Percentiles rank a stretch among this genome's conserved stretches.
phyloP scores from a whole-genome alignment of 2,113 vertebrate genomes.

The Artemisiospiza belli region DNA sequence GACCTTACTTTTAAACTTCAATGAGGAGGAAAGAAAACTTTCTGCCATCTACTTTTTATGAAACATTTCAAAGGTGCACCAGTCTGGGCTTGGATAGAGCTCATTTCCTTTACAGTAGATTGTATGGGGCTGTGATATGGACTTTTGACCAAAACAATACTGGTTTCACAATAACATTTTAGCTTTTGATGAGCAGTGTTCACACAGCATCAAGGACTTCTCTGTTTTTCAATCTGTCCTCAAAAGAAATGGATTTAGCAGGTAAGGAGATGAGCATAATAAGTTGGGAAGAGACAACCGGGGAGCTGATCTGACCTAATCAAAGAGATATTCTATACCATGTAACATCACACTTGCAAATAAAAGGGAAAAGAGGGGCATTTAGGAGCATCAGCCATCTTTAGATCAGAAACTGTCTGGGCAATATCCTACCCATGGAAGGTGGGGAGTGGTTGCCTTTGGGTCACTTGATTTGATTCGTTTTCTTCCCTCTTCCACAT shows the following conservation, averaged over 20 bases:
- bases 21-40: neutral
- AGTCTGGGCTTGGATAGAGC: neutral
- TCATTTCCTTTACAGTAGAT: neutral
- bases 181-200: neutral
- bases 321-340: neutral
- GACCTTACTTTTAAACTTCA: neutral
- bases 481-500: neutral
- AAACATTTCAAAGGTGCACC: neutral
- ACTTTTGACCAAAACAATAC: neutral
- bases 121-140: neutral
- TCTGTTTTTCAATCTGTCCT: neutral
- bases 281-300: neutral
- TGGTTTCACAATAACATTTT: neutral
- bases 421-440: neutral
- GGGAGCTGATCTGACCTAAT: neutral
- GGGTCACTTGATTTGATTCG: neutral
- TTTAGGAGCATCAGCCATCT: neutral
- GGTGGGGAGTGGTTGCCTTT: neutral
- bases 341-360: neutral
- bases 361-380: neutral
- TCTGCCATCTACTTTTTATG: neutral
- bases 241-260: neutral
- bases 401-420: neutral
- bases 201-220: neutral
- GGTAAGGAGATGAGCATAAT: too few species aligned